Percentiles rank a stretch among this genome's conserved stretches.
Evolutionary conservation across 2,113 vertebrate genomes (phyloP).

Genomic region (Ia io): DNA sequence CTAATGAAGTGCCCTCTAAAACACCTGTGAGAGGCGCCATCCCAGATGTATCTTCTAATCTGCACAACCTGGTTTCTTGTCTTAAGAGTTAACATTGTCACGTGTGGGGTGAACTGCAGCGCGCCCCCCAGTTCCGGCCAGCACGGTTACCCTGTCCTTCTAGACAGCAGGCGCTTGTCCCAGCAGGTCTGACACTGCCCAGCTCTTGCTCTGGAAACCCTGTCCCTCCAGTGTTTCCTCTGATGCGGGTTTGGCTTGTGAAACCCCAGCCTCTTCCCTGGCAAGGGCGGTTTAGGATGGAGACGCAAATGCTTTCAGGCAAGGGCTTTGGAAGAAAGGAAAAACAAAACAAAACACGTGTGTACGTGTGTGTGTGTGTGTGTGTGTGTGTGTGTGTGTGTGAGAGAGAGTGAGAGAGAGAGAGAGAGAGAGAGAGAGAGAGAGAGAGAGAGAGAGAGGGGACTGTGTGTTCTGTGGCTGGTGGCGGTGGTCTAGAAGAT

Average conservation of each 20-base stretch:
- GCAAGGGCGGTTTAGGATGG: background rate
- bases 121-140: background rate
- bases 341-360: background rate
- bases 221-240: slow-evolving; percentile 25
- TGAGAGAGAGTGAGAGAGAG: background rate
- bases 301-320: background rate
- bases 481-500: background rate
- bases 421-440: background rate
- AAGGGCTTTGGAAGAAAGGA: background rate
- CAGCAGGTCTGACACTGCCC: slow-evolving; percentile 27
- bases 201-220: slow-evolving; percentile 24
- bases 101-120: background rate
- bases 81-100: background rate
- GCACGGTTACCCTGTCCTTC: background rate
- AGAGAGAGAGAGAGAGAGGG: background rate
- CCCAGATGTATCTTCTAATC: background rate
- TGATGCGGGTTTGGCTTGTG: background rate
- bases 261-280: background rate
- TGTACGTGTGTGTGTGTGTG: background rate
- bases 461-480: background rate
- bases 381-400: background rate
- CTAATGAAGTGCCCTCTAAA: background rate
- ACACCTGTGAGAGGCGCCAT: background rate
- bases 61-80: background rate
- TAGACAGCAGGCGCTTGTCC: background rate